Evolutionary conservation across 2,888 invertebrate genomes (phyloP), one percentile per base, ranked within the genome.

Genomic region (Anticlea derivata): DNA sequence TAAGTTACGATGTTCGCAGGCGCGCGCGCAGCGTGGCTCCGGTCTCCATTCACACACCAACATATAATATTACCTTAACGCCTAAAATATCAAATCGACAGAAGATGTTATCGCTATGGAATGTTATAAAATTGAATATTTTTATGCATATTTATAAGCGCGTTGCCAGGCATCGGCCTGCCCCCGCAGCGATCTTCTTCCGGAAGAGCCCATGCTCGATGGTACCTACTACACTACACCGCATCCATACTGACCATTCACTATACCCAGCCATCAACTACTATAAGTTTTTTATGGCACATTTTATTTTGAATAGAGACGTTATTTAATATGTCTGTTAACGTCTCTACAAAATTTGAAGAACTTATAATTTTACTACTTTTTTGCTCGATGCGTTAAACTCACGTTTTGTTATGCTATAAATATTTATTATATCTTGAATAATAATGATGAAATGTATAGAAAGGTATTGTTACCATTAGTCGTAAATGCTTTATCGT

Each of bases 61-160:
- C 68, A 73, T 80, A 84, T 86, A 83, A 84, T 75, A 83, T 89
- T 87, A 87, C 88, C 78, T 84, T 81, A 85, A 83, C 85, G 86
- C 87, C 87, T 85, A 88, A 88, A 89, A 86, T 85, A 87, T 88
- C 86, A 87, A 87, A 85, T 88, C 88, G 88, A 86, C 89, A 87
- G 79, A 75, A 82, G 88, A 89, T 88, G 84, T 82, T 90, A 89
- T 90, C 89, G 82, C 73, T 70, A 67, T 68, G 82, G 79, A 88
- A 87, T 84, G 83, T 86, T 86, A 84, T 86, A 86, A 88, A 89
- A 87, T 88, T 89, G 85, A 89, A 89, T 89, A 89, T 87, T 88
- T 86, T 80, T 82, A 81, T 83, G 81, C 79, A 75, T 84, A n/a
- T n/a, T n/a, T n/a, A n/a, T 78, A 75, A 73, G 71, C 68, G 68